A percentile compares a stretch with the other conserved stretches of the same genome.
Conservation (phyloP, 2,888 invertebrate genomes). For the Scelioninae gen. 2 region DNA sequence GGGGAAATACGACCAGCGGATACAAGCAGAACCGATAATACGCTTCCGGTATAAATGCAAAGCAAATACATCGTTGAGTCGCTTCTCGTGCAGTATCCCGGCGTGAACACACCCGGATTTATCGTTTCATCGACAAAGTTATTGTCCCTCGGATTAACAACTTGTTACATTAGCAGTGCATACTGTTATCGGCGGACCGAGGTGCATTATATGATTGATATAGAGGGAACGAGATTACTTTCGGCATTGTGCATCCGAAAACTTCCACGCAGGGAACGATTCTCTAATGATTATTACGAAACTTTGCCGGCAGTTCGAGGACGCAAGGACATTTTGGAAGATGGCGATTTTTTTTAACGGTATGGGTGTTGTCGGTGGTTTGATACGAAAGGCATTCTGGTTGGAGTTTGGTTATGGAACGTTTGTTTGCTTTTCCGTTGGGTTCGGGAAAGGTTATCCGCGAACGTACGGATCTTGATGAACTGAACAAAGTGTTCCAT, state of each 20-base stretch:
- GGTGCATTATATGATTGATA: slow-evolving; percentile 50
- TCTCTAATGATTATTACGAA: no score
- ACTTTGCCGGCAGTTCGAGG: no score
- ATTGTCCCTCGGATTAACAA: slow-evolving; percentile 66
- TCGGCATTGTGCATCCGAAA: background rate
- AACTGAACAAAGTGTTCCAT: no score
- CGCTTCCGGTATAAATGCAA: slow-evolving; percentile 64
- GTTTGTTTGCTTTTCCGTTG: no score
- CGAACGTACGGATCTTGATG: no score
- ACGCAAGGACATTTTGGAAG: no score
- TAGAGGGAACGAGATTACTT: slow-evolving; percentile 33
- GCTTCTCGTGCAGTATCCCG: slow-evolving; percentile 45
- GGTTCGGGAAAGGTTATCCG: no score
- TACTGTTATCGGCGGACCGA: slow-evolving; percentile 51
- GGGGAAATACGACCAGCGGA: slow-evolving; percentile 66
- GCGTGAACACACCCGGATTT: slow-evolving; percentile 56
- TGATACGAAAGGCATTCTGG: no score
- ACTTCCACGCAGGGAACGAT: no score
- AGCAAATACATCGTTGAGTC: slow-evolving; percentile 59
- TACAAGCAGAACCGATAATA: slow-evolving; percentile 67
- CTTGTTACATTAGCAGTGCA: slow-evolving; percentile 60
- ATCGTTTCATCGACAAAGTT: slow-evolving; percentile 63
- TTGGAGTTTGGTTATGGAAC: no score
- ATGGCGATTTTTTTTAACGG: no score
- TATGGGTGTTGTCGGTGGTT: no score